Evolutionary conservation across 2,888 invertebrate genomes (phyloP).

Genomic region (Podabrus alpinus): DNA sequence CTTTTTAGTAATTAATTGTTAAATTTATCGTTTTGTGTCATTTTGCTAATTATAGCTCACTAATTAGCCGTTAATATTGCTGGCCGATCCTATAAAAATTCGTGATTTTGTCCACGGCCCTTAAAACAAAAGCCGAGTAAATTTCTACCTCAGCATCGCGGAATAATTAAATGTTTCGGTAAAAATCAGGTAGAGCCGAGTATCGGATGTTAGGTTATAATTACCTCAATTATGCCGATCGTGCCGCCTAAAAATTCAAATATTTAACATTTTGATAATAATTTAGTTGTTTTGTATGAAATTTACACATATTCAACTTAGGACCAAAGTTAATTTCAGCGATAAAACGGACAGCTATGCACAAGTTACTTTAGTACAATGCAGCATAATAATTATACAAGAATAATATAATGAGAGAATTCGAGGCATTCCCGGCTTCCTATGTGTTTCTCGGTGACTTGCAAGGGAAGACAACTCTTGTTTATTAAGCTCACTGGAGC

Average conservation of each 20-base stretch:
- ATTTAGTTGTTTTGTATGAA: neutral
- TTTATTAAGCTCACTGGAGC: slow-evolving; percentile 30
- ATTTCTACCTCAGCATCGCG: too few relatives aligned
- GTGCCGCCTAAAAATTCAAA: neutral
- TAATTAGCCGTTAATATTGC: neutral
- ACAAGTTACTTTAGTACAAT: slow-evolving; percentile 45
- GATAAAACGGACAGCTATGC: slow-evolving; percentile 45
- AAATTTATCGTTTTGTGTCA: neutral
- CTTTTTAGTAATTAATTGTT: neutral
- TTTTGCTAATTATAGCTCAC: neutral
- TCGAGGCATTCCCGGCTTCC: slow-evolving; percentile 41
- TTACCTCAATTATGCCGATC: neutral
- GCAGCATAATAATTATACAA: slow-evolving; percentile 52
- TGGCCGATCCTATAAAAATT: neutral
- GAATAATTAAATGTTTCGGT: neutral
- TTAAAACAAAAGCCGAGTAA: too few relatives aligned
- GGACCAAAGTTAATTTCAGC: slow-evolving; percentile 41
- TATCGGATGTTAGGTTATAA: neutral
- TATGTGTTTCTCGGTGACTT: slow-evolving; percentile 35
- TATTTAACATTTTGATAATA: neutral
- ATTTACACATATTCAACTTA: slow-evolving; percentile 19
- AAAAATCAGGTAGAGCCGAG: neutral
- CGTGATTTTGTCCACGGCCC: neutral
- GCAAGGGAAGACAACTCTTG: slow-evolving; percentile 25
- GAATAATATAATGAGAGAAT: slow-evolving; percentile 50